Conservation (phyloP, 2,888 invertebrate species). For the Lasioglossum lativentre region DNA sequence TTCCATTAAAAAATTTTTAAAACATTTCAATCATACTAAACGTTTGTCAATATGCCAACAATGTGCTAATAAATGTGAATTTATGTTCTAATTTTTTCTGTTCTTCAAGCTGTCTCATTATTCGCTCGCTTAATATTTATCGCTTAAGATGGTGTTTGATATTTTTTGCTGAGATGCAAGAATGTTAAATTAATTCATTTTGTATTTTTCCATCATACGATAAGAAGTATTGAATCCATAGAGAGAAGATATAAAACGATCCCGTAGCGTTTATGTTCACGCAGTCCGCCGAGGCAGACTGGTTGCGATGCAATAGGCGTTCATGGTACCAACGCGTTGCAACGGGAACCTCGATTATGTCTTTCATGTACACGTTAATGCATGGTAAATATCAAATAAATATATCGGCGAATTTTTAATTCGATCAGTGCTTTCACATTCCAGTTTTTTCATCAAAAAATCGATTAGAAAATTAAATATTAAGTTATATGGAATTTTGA, state of each 20-base stretch:
- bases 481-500: too few relatives aligned
- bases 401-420: too few relatives aligned
- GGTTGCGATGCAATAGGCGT: conserved; percentile 34
- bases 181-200: not conserved
- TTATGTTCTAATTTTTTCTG: not conserved
- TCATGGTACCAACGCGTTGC: not conserved
- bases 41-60: too few relatives aligned
- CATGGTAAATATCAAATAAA: too few relatives aligned
- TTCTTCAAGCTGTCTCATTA: not conserved
- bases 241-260: not conserved
- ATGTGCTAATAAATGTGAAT: too few relatives aligned
- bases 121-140: not conserved
- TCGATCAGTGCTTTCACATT: too few relatives aligned
- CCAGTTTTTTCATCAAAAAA: too few relatives aligned
- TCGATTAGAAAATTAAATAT: too few relatives aligned
- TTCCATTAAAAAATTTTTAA: not conserved
- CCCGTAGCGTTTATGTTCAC: not conserved
- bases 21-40: not conserved
- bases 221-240: too few relatives aligned
- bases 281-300: not conserved
- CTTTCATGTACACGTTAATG: too few relatives aligned
- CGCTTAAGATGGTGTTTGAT: not conserved
- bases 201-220: not conserved
- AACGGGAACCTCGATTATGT: not conserved
- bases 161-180: not conserved